Evolutionary conservation across 2,113 vertebrate species (phyloP).

Genomic region (Coracopsis vasa): DNA sequence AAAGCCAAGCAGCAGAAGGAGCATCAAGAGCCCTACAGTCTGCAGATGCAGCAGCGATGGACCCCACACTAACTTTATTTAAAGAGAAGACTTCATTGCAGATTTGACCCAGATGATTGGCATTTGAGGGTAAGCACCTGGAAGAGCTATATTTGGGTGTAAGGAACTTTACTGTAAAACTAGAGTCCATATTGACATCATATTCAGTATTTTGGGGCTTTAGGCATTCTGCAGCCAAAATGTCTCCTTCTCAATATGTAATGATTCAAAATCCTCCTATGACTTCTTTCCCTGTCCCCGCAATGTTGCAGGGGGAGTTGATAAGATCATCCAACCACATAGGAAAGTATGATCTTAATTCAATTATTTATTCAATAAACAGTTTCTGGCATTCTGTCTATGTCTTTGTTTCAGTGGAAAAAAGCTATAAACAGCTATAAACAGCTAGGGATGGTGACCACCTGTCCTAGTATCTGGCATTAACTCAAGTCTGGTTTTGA

Average conservation of each 20-base stretch:
- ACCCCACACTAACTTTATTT: neutral
- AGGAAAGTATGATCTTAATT: neutral
- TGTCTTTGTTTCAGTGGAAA: conserved; percentile 5
- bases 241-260: neutral
- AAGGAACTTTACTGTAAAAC: neutral
- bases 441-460: neutral
- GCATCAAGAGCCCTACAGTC: neutral
- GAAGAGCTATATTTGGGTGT: neutral
- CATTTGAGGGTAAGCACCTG: neutral
- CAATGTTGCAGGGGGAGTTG: neutral
- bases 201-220: neutral
- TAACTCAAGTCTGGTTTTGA: neutral
- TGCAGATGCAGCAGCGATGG: neutral
- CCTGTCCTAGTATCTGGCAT: neutral
- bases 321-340: neutral
- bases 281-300: neutral
- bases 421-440: neutral
- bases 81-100: neutral
- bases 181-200: neutral
- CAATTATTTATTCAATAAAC: conserved; percentile 2
- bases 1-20: neutral
- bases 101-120: neutral
- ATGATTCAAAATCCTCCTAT: neutral
- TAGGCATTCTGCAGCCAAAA: neutral
- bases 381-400: neutral